Base-by-base conservation (phyloP, 2,888 invertebrate genomes). In the Dolichopus griseipennis region DNA sequence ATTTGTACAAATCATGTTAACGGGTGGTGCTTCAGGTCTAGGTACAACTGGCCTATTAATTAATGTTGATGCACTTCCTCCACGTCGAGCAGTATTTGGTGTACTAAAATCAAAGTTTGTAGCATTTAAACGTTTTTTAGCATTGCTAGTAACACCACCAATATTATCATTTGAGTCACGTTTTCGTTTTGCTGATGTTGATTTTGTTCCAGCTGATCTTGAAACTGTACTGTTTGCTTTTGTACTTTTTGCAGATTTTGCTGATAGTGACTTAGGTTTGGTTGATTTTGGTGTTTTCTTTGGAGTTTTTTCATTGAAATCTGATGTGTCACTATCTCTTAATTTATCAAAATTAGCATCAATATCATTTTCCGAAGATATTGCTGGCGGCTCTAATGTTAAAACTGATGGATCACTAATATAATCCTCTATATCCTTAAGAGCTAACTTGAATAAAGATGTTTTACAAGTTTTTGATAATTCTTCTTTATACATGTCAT, bases 381-480 rank as follows among this genome's bases (percentile, higher is more conserved):
- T 74, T 64, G 74, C 75, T 52, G 68, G 65, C 2, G 68, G 71
- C 72, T 78, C 75, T 1, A 73, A 74, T 75, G 79, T 78, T 27
- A 81, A 75, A 64, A 76, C 77, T 12, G 86, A 86, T 68, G 89
- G 88, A 76, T 89, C 85, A n/a, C 83, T 83, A 71, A 91, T 88
- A 75, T 87, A 92, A 67, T 90, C 88, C 75, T 93, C 92, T 71
- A 94, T 93, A 75, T 91, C 90, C 68, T 84, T 84, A 70, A 92
- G 85, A 0, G 93, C 94, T 71, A 91, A 89, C 78, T 90, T 91
- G 78, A 94, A 93, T 9, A 85, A 85, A 0, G 85, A 83, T 0
- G 90, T 86, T 81, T 92, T 93, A 80, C 87, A 88, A 1, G 90
- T 86, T 78, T 90, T 90, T 67, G 87, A 84, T 69, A 93, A 84